phyloP scores from a whole-genome alignment of 2,888 invertebrate species.

The Physocephala rufipes region DNA sequence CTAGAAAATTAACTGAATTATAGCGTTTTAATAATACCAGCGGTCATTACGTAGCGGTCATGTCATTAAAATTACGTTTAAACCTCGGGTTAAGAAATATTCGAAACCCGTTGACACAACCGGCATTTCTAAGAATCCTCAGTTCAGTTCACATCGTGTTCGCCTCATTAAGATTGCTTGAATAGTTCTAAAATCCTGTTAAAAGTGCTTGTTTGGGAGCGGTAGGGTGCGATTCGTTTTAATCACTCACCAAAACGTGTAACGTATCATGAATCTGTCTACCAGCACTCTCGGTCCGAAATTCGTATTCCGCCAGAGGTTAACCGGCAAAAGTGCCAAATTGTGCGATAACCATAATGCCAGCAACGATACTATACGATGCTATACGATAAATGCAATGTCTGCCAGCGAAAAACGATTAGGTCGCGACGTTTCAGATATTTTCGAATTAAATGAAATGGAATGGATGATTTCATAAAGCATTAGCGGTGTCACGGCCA shows the following conservation, averaged over 20 bases:
- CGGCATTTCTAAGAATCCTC: too few relatives aligned
- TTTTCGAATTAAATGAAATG: too few relatives aligned
- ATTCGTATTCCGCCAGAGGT: neutral
- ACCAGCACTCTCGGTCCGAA: neutral
- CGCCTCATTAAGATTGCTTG: slow-evolving; percentile 58
- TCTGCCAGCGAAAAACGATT: neutral
- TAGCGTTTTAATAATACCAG: too few relatives aligned
- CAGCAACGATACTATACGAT: too few relatives aligned
- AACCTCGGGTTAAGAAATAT: too few relatives aligned
- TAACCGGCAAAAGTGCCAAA: slow-evolving; percentile 10
- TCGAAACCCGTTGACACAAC: neutral
- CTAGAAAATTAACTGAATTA: too few relatives aligned
- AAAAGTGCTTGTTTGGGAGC: slow-evolving; percentile 24
- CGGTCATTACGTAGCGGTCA: neutral
- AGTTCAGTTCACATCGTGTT: slow-evolving; percentile 46
- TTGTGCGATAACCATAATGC: slow-evolving; percentile 1
- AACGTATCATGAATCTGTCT: too few relatives aligned
- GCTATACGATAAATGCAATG: neutral
- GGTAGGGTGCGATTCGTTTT: neutral
- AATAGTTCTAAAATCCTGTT: slow-evolving; percentile 50
- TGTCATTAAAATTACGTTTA: neutral
- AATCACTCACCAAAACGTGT: too few relatives aligned
- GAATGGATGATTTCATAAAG: too few relatives aligned
- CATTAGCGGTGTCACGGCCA: too few relatives aligned
- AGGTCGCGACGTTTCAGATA: too few relatives aligned